These are phyloP conservation scores for Lagenorhynchus albirostris DNA, from an alignment of 2,113 vertebrate species.

Conservation along the genomic window DNA sequence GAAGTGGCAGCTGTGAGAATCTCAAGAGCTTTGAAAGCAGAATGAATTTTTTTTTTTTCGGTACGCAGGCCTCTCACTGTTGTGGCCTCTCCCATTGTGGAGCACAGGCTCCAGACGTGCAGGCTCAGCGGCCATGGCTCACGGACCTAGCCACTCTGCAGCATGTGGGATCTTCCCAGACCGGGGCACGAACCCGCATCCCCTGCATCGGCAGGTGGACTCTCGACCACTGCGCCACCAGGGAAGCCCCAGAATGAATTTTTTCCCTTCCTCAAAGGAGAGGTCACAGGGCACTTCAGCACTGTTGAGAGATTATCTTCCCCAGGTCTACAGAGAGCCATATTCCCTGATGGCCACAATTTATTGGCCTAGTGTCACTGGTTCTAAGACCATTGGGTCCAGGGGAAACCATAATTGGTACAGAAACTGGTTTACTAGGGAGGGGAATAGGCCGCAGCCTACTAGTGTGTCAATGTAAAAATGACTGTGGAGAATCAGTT, in stretches of 20 bases:
- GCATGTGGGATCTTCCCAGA: too few relatives aligned
- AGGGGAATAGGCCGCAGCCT: background rate
- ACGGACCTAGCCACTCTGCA: too few relatives aligned
- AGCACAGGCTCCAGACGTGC: too few relatives aligned
- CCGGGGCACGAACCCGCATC: fast-evolving
- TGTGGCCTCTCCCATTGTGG: too few relatives aligned
- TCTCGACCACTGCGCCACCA: too few relatives aligned
- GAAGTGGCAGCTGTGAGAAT: background rate
- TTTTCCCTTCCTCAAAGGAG: background rate
- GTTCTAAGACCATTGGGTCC: background rate
- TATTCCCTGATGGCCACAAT: background rate
- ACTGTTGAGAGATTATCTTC: background rate
- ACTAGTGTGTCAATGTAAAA: background rate
- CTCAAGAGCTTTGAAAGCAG: background rate
- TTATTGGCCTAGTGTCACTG: background rate
- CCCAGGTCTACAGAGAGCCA: background rate
- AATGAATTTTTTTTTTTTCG: background rate
- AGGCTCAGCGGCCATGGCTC: too few relatives aligned
- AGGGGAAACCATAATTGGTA: background rate
- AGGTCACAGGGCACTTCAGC: background rate
- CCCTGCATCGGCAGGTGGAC: too few relatives aligned
- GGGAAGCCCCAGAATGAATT: background rate
- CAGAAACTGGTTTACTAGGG: background rate
- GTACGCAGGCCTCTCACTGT: too few relatives aligned
- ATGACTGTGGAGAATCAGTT: background rate